A percentile compares a stretch with the other conserved stretches of the same genome.
Conservation (phyloP, 2,113 vertebrate genomes). For the Cathartes aura region DNA sequence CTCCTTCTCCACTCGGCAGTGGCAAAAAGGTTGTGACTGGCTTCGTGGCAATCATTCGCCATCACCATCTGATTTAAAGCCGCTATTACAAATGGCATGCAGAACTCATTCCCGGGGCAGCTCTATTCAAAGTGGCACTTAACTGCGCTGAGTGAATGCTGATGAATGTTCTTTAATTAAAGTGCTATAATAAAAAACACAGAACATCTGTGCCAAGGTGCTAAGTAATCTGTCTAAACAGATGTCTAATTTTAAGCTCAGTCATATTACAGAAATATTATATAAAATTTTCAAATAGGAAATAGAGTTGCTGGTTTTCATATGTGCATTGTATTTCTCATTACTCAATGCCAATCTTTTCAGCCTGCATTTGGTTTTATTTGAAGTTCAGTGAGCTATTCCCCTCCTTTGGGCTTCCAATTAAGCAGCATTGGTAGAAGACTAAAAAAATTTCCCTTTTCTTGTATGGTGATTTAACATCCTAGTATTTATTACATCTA, state of each 20-base stretch:
- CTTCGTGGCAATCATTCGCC: not conserved
- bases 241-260: slow-evolving; percentile 24
- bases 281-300: not conserved
- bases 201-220: slow-evolving; percentile 50
- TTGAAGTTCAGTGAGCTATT: not conserved
- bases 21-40: not conserved
- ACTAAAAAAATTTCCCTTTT: not conserved
- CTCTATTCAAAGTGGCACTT: slow-evolving; percentile 21
- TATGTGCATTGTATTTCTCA: not conserved
- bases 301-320: not conserved
- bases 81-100: not conserved
- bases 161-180: slow-evolving; percentile 61
- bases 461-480: not conserved
- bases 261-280: slow-evolving; percentile 8
- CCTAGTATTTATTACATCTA: not conserved
- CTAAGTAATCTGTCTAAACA: slow-evolving; percentile 47
- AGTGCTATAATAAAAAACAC: not conserved
- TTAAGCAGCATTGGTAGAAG: not conserved
- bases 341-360: not conserved
- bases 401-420: not conserved
- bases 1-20: not conserved
- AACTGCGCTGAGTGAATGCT: slow-evolving; percentile 5
- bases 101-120: not conserved
- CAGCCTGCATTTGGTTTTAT: not conserved
- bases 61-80: slow-evolving; percentile 19